Evolutionary conservation across 2,888 invertebrate genomes (phyloP).

Genomic region (Dicycla oo): DNA sequence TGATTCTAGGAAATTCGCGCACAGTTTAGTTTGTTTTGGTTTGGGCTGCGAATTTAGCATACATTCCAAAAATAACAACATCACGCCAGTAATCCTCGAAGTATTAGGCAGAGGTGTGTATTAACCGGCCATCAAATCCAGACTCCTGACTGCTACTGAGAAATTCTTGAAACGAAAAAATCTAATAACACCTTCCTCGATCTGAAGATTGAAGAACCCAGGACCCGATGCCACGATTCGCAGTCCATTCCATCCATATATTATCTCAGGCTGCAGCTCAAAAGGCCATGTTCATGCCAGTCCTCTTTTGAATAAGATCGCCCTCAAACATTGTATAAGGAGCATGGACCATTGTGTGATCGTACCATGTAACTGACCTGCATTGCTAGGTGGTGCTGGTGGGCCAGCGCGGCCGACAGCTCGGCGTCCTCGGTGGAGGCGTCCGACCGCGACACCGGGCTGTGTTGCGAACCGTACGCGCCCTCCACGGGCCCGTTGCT

Average conservation of each 20-base stretch:
- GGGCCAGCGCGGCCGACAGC: constrained; percentile 87
- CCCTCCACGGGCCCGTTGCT: constrained; percentile 89
- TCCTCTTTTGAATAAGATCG: no score
- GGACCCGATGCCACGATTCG: no score
- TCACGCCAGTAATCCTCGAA: no score
- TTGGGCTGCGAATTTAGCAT: background rate
- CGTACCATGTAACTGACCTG: constrained; percentile 76
- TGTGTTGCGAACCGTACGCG: constrained; percentile 89
- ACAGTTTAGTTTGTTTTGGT: constrained; percentile 6
- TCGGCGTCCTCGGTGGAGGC: constrained; percentile 89
- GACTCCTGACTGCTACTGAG: no score
- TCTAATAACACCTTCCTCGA: no score
- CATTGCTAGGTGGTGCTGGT: constrained; percentile 89
- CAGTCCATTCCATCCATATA: background rate
- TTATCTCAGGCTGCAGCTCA: no score
- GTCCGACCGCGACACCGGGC: constrained; percentile 89
- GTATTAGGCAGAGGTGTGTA: background rate
- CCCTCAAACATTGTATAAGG: background rate
- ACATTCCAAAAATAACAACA: background rate
- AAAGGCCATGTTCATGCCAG: background rate
- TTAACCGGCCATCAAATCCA: no score
- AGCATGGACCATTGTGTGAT: background rate
- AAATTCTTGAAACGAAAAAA: no score
- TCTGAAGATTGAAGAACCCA: no score
- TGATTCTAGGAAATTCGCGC: constrained; percentile 41